phyloP scores from a whole-genome alignment of 1,140 invertebrate species.

The Lasioglossum albipes region DNA sequence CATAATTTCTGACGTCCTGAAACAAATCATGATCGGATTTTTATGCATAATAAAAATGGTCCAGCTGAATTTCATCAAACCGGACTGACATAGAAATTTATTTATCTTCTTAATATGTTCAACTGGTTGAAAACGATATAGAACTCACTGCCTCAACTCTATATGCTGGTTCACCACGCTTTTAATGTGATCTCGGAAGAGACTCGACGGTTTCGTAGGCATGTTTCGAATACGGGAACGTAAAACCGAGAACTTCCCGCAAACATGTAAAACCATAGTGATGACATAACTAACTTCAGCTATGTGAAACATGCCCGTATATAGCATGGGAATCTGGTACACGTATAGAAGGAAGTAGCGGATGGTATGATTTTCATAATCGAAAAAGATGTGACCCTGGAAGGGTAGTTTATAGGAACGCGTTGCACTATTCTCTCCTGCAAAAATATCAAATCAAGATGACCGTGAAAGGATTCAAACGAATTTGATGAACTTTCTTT shows the following conservation, averaged over 20 bases:
- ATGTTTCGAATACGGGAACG: conserved; percentile 5
- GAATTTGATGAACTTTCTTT: no score
- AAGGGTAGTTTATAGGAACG: conserved; percentile 8
- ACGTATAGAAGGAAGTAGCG: conserved; percentile 21
- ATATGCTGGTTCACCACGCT: background rate
- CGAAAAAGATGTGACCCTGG: conserved; percentile 2
- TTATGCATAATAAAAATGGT: no score
- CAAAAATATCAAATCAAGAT: background rate
- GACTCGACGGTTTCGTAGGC: background rate
- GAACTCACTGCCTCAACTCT: background rate
- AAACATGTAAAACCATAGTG: conserved; percentile 21
- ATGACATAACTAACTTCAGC: conserved; percentile 12
- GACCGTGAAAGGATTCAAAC: no score
- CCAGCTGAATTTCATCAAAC: no score
- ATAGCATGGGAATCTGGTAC: conserved; percentile 9
- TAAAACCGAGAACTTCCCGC: conserved; percentile 25
- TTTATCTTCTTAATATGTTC: no score
- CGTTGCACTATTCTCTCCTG: background rate
- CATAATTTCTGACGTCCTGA: background rate
- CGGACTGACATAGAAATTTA: no score
- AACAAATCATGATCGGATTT: no score
- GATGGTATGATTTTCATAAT: background rate
- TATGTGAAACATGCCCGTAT: conserved; percentile 12
- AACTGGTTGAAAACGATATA: no score
- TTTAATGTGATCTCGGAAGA: background rate